Evolutionary conservation across 1,140 invertebrate genomes (phyloP).

Genomic region (Triops longicaudatus): DNA sequence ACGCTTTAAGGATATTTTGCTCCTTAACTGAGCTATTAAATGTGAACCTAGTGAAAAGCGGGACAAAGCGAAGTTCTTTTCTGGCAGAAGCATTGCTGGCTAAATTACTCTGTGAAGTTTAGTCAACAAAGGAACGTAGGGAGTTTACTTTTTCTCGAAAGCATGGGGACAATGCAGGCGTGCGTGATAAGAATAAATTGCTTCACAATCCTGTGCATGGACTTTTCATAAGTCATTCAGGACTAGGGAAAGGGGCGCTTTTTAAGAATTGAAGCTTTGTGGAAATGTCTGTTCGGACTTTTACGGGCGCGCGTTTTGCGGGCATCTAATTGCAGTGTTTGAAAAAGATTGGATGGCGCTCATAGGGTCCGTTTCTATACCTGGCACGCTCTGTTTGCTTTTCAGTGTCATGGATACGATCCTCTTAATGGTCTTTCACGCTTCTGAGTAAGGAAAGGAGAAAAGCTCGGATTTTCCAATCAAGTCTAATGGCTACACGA

Average conservation of each 20-base stretch:
- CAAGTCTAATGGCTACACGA: background rate
- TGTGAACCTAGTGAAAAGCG: no score
- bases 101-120: no score
- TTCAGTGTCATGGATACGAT: slow-evolving; percentile 5
- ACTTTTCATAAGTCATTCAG: no score
- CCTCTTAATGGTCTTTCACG: background rate
- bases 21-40: no score
- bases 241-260: no score
- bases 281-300: background rate
- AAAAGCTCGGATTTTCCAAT: background rate
- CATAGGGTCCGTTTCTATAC: background rate
- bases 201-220: no score
- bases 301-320: background rate
- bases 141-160: no score
- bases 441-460: background rate
- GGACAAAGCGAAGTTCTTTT: no score
- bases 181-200: no score
- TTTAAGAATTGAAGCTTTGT: background rate
- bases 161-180: no score
- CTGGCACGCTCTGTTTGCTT: slow-evolving; percentile 10
- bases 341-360: background rate
- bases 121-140: no score
- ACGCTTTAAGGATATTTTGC: background rate
- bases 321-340: background rate
- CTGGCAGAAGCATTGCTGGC: no score